Conservation (phyloP, 2,888 invertebrate species). For the Ephialtes manifestator region DNA sequence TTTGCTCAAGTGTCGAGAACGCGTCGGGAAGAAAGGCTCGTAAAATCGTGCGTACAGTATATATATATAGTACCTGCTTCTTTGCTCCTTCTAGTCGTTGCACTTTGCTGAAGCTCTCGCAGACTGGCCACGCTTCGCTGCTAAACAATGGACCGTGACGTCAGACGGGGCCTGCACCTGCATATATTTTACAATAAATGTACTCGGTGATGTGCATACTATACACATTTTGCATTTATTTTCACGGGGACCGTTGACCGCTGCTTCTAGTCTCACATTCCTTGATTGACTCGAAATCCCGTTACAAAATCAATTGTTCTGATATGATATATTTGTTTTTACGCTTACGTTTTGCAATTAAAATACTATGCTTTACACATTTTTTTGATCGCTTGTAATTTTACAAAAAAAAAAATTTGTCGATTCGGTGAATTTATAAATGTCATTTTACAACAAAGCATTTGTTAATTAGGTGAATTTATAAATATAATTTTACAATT, state of each 20-base stretch:
- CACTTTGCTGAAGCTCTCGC: conserved; percentile 48
- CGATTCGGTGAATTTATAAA: too few relatives aligned
- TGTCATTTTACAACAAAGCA: too few relatives aligned
- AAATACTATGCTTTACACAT: too few relatives aligned
- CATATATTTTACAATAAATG: conserved; percentile 22
- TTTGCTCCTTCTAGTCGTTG: conserved; percentile 39
- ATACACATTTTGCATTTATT: conserved; percentile 1
- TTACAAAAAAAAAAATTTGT: too few relatives aligned
- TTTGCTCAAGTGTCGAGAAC: conserved; percentile 37
- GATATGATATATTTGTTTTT: background rate
- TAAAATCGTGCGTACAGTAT: conserved; percentile 68
- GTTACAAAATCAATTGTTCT: background rate
- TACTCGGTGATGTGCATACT: background rate
- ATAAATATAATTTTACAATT: too few relatives aligned
- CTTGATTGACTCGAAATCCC: background rate
- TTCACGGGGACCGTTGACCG: conserved; percentile 31
- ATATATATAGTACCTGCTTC: conserved; percentile 5
- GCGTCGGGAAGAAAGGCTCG: conserved; percentile 74
- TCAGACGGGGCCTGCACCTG: conserved; percentile 64
- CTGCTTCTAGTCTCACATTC: background rate
- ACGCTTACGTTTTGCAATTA: too few relatives aligned
- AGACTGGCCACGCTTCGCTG: conserved; percentile 45
- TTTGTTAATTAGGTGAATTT: too few relatives aligned
- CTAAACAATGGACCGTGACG: conserved; percentile 75
- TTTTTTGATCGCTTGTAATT: too few relatives aligned